Percentiles rank a stretch among this genome's conserved stretches.
Evolutionary conservation across 2,888 invertebrate genomes (phyloP).

Genomic region (Drosophila neoperkinsi): DNA sequence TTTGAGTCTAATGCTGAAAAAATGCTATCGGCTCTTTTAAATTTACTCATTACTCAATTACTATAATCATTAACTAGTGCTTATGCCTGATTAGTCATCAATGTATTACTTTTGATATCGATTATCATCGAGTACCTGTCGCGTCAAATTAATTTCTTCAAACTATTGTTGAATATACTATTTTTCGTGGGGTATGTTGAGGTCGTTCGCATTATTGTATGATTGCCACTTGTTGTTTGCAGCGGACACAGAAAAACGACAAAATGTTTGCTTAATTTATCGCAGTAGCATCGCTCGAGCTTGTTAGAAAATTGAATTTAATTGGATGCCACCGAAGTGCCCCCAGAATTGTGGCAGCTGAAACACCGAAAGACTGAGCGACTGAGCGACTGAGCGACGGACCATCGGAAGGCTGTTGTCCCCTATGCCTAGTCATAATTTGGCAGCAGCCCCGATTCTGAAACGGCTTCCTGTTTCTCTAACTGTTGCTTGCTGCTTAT

Average conservation of each 20-base stretch:
- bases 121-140: neutral
- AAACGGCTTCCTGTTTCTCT: slow-evolving; percentile 58
- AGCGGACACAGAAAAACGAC: slow-evolving; percentile 34
- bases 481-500: slow-evolving; percentile 41
- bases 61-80: neutral
- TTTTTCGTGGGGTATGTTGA: slow-evolving; percentile 22
- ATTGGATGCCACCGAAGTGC: slow-evolving; percentile 76
- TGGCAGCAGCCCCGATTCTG: slow-evolving; percentile 54
- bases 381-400: neutral
- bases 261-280: slow-evolving; percentile 79
- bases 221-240: slow-evolving; percentile 14
- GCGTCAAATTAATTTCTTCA: neutral
- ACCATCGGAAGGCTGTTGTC: slow-evolving; percentile 15
- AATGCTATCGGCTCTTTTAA: neutral
- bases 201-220: slow-evolving; percentile 5
- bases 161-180: neutral
- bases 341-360: slow-evolving; percentile 42
- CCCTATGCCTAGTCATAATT: slow-evolving; percentile 74
- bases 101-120: neutral
- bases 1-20: neutral
- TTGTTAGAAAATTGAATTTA: slow-evolving; percentile 78
- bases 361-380: neutral
- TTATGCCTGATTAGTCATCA: neutral
- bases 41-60: neutral
- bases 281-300: slow-evolving; percentile 77